Evolutionary conservation across 2,888 invertebrate genomes (phyloP).

Genomic region (Lutraria lutraria): DNA sequence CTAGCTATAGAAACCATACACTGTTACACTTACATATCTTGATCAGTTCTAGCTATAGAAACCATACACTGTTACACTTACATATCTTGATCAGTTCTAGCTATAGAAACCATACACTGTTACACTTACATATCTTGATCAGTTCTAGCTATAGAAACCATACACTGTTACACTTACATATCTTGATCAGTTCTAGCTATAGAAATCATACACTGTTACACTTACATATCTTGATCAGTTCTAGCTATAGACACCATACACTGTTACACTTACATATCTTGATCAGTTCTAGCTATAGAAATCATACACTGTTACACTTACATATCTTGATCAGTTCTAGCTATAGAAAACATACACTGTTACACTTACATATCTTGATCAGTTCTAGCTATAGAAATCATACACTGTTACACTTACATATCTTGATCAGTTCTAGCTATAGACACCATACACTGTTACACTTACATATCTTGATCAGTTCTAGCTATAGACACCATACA

Average conservation of each 20-base stretch:
- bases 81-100: constrained; percentile 94
- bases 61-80: constrained; percentile 93
- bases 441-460: constrained; percentile 92
- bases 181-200: constrained; percentile 93
- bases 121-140: constrained; percentile 94
- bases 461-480: constrained; percentile 95
- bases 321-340: constrained; percentile 94
- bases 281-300: constrained; percentile 90
- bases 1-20: constrained; percentile 91
- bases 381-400: constrained; percentile 90
- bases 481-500: constrained; percentile 91
- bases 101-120: constrained; percentile 91
- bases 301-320: constrained; percentile 93
- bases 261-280: constrained; percentile 93
- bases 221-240: constrained; percentile 95
- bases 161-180: constrained; percentile 92
- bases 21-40: constrained; percentile 93
- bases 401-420: constrained; percentile 92
- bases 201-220: constrained; percentile 92
- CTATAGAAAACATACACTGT: constrained; percentile 91
- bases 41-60: constrained; percentile 90
- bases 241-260: constrained; percentile 91
- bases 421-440: constrained; percentile 93
- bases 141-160: constrained; percentile 90
- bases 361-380: constrained; percentile 94